Conservation (phyloP, 2,888 invertebrate genomes). For the Allacma fusca region DNA sequence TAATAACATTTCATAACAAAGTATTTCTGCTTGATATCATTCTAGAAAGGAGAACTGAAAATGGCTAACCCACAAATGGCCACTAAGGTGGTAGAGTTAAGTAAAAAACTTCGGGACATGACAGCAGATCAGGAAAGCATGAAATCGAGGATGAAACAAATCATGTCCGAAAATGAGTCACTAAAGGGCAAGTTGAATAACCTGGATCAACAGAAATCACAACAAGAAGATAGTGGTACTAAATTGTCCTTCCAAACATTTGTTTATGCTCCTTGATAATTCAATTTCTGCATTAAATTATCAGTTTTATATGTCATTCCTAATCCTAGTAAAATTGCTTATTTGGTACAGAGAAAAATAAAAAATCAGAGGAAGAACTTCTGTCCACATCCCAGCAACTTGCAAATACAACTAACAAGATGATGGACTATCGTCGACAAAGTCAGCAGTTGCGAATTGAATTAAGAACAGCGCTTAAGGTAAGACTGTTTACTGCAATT, state of each 20-base stretch:
- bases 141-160: slow-evolving; percentile 69
- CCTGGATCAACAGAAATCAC: not conserved
- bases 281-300: no score
- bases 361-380: slow-evolving; percentile 36
- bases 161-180: slow-evolving; percentile 64
- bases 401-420: slow-evolving; percentile 55
- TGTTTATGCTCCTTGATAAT: no score
- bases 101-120: slow-evolving; percentile 73
- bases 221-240: not conserved
- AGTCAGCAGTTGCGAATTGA: slow-evolving; percentile 76
- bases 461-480: slow-evolving; percentile 63
- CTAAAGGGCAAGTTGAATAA: slow-evolving; percentile 34
- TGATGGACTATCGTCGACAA: slow-evolving; percentile 69
- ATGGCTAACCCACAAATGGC: slow-evolving; percentile 32
- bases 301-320: no score
- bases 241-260: no score
- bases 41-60: slow-evolving; percentile 1
- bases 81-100: slow-evolving; percentile 74
- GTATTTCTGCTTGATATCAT: no score
- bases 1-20: no score
- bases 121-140: slow-evolving; percentile 65
- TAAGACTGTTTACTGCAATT: slow-evolving; percentile 26
- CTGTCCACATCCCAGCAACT: slow-evolving; percentile 49
- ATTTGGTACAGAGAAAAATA: not conserved
- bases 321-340: not conserved